Base-by-base conservation (phyloP, 2,888 invertebrate genomes). In the Diarsia mendica region DNA sequence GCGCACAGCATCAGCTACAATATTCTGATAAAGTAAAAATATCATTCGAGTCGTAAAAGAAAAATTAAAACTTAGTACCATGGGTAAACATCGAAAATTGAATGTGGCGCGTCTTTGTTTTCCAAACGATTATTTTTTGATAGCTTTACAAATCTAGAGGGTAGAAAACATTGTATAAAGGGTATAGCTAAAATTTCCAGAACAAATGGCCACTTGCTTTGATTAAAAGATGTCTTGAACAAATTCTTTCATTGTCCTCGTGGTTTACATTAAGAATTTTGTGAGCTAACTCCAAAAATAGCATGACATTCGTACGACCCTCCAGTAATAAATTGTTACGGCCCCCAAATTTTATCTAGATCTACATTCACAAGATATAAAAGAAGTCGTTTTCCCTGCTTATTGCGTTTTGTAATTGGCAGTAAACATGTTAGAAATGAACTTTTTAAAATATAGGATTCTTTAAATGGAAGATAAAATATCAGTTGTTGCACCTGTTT, bases 311-410 rank as follows among this genome's bases (percentile, higher is more conserved):
- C 68, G 61, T 75, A 82, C 87, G 75, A 85, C 90, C 91, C 91
- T 86, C 78, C 55, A 63, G 85, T 80, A 85, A 92, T 92, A 92
- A 91, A 92, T 91, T 88, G 72, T 67, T 72, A 67, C 85, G 85
- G 86, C 89, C 90, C 90, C 87, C 77, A 87, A 87, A 87, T 86
- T 88, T 89, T 91, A 90, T 91, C 89, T 89, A 88, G 88, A 89
- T 85, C 65, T 83, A 86, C 85, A 87, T 88, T 89, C 82, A 86
- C 71, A 83, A 90, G 85, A 86, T 87, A 89, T 88, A 87, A 88
- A 85, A 83, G 83, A 80, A 84, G 87, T 79, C 80, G 73, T 69
- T 84, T 86, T 87, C 75, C 84, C 74, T 85, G 80, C 85, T 85
- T 88, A 88, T 88, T 88, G 83, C 85, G 64, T 80, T 87, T 84